Base-by-base conservation (phyloP, 2,113 vertebrate species). In the Mugil cephalus region DNA sequence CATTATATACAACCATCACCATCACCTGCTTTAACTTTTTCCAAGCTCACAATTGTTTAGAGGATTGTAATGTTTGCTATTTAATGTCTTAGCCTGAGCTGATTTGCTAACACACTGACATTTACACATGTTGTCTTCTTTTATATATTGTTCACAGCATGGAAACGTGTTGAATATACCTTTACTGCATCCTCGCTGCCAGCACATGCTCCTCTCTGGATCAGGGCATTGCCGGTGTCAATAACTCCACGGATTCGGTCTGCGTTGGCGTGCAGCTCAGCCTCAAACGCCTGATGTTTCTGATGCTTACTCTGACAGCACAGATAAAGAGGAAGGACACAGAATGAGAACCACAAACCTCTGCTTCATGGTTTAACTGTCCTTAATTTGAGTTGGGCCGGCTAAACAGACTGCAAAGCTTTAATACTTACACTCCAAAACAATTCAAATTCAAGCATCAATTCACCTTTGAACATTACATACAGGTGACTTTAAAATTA, bases 211-310 rank as follows among this genome's bases (percentile, higher is more conserved):
- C 98, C 98, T 6, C 97, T 95, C 47, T 98, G 96, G 21, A 99
- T 99, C 63, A 99, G 94, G 0, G 97, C 94, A 81, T 99, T 98
- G 12, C 98, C 98, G 3, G 96, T 98, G 48, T 99, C 97, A 0
- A 99, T 98, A 77, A 99, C 98, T 0, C 98, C 96, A 0, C 96
- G 96, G 90, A 99, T 99, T 8, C 98, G 93, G 88, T 99, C 98
- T 0, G 98, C 98, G 0, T 99, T 99, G 89, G 98, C 98, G 0
- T 99, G 98, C 21, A 99, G 95, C 87, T 99, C 98, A 0, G 98
- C 98, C 82, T 99, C 98, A 1, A 99, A 99, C 7, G 98, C 98
- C 83, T 99, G 98, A 84, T 99, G 98, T 59, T 99, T 99, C 94
- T 99, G 98, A 87, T 99, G 98, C 63, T 99, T 99, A 90, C 98